A percentile compares a stretch with the other conserved stretches of the same genome.
These are phyloP conservation scores for Lutraria rhynchaena DNA, from an alignment of 1,140 invertebrate genomes.

Conservation along the genomic window DNA sequence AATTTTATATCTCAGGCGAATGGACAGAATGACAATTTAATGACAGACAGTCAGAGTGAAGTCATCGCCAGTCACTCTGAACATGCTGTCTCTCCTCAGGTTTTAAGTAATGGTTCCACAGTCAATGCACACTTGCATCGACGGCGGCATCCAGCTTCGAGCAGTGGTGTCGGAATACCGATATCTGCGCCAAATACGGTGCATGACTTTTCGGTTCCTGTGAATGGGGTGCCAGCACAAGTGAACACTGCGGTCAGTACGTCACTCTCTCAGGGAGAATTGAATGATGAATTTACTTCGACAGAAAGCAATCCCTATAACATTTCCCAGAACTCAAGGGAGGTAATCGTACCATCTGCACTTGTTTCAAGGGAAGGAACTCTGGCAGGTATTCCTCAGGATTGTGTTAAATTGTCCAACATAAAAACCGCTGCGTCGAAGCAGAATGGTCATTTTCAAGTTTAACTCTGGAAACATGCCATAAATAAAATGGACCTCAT, in stretches of 20 bases:
- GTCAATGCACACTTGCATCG: conserved; percentile 3
- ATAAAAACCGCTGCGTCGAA: not conserved
- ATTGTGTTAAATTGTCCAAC: no score
- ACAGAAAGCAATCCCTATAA: conserved; percentile 33
- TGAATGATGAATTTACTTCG: not conserved
- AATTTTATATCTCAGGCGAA: conserved; percentile 33
- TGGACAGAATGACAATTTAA: conserved; percentile 13
- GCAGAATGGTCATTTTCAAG: conserved; percentile 26
- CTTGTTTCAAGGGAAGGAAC: conserved; percentile 3
- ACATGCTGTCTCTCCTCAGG: conserved; percentile 3
- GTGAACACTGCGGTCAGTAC: not conserved
- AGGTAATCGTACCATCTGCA: not conserved
- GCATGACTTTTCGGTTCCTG: not conserved
- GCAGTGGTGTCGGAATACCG: conserved; percentile 16
- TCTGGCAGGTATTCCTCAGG: not conserved
- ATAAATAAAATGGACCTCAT: conserved; percentile 2
- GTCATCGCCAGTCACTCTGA: not conserved
- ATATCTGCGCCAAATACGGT: not conserved
- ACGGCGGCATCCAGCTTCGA: conserved; percentile 6
- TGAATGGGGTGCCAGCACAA: conserved; percentile 3
- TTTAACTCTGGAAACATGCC: conserved; percentile 25
- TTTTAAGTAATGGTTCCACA: conserved; percentile 17
- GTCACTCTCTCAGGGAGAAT: conserved; percentile 18
- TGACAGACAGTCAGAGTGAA: not conserved
- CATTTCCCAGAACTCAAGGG: conserved; percentile 18